Conservation (phyloP, 1,140 invertebrate species). For the Drosophila pseudoobscura region DNA sequence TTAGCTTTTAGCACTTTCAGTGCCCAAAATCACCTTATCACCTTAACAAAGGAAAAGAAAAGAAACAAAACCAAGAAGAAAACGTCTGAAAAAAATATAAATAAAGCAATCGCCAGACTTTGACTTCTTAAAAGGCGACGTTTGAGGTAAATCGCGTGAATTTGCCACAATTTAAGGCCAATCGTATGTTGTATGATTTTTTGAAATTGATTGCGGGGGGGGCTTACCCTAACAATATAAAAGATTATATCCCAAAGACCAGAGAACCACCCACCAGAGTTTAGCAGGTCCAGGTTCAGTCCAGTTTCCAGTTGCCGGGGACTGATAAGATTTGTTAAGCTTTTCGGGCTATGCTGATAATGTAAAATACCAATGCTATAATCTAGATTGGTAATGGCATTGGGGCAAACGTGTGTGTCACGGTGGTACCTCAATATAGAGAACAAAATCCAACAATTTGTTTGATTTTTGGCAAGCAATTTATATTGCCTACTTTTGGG, state of each 20-base stretch:
- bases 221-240: background rate
- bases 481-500: constrained; percentile 46
- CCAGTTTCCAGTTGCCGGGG: constrained; percentile 30
- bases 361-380: constrained; percentile 24
- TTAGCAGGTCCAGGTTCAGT: background rate
- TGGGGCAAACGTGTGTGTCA: constrained; percentile 32
- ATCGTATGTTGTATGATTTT: constrained; percentile 3
- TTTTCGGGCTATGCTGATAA: constrained; percentile 28
- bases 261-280: background rate
- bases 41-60: background rate
- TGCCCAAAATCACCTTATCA: constrained; percentile 19
- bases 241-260: background rate
- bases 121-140: constrained; percentile 13
- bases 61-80: background rate
- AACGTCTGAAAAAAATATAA: constrained; percentile 6
- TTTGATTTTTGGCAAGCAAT: constrained; percentile 4
- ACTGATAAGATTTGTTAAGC: constrained; percentile 31
- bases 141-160: constrained; percentile 34
- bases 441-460: constrained; percentile 18
- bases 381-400: constrained; percentile 14
- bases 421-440: constrained; percentile 11
- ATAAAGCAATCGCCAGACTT: constrained; percentile 45
- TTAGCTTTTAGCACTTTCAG: constrained; percentile 11
- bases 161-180: constrained; percentile 9
- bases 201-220: constrained; percentile 16